These are phyloP conservation scores for Tetramorium simillimum DNA, from an alignment of 1,140 invertebrate species.

Conservation along the genomic window DNA sequence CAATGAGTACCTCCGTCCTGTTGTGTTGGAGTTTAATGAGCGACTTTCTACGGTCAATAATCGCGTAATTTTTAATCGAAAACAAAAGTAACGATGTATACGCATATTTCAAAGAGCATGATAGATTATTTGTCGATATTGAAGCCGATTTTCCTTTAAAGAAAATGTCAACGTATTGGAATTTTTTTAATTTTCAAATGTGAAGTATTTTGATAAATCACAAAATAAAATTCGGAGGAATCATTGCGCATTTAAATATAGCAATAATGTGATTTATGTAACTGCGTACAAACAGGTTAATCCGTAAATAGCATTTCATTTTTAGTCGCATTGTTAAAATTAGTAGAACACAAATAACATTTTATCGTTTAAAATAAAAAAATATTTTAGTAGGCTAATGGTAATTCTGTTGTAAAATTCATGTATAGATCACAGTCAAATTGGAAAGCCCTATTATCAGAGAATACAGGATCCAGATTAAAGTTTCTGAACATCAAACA, in stretches of 20 bases:
- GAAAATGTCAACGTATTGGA: not conserved
- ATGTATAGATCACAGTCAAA: not conserved
- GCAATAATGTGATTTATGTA: not conserved
- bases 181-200: not conserved
- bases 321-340: constrained; percentile 24
- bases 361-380: not conserved
- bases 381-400: not conserved
- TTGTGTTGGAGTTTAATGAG: constrained; percentile 18
- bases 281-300: not conserved
- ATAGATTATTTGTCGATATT: not conserved
- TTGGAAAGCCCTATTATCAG: not conserved
- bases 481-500: constrained; percentile 72
- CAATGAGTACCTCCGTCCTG: not conserved
- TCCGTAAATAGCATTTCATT: not conserved
- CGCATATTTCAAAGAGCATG: not conserved
- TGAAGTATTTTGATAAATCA: not conserved
- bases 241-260: not conserved
- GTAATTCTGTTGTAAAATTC: constrained; percentile 8
- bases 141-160: not conserved
- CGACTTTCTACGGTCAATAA: not conserved
- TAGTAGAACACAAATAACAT: not conserved
- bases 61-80: constrained; percentile 34
- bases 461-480: constrained; percentile 27
- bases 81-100: not conserved
- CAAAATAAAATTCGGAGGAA: not conserved